phyloP scores from a whole-genome alignment of 2,113 vertebrate genomes.

The Leptobrachium ailaonicum region DNA sequence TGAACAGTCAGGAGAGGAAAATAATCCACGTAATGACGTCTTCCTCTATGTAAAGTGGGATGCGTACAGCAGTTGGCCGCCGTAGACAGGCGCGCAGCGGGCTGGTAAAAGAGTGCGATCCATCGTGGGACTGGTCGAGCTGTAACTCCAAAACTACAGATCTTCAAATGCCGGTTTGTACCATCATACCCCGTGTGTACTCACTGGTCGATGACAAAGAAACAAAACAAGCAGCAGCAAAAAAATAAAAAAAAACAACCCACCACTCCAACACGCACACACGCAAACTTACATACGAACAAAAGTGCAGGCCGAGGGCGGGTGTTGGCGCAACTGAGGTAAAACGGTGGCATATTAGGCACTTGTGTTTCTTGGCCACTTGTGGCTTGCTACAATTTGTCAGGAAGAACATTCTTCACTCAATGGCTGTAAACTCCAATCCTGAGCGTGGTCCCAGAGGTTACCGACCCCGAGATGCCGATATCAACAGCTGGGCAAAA shows the following conservation, averaged over 20 bases:
- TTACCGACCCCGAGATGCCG: conserved; percentile 21
- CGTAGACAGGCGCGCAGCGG: no score
- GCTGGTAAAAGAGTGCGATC: no score
- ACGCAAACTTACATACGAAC: neutral
- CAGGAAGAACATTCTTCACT: neutral
- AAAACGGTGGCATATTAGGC: conserved; percentile 2
- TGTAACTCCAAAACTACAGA: no score
- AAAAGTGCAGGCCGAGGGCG: conserved; percentile 35
- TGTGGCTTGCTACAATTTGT: conserved; percentile 24
- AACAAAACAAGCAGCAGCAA: neutral
- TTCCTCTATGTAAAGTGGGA: no score
- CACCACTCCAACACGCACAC: neutral
- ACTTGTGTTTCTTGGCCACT: conserved; percentile 31
- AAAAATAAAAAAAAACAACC: neutral
- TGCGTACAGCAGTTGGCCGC: no score
- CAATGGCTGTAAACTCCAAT: conserved; percentile 9
- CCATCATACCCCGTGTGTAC: conserved; percentile 30
- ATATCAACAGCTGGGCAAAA: conserved; percentile 7
- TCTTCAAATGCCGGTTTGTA: neutral
- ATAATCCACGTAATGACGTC: no score
- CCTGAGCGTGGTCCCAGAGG: conserved; percentile 12
- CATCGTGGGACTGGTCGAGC: no score
- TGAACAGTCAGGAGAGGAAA: no score
- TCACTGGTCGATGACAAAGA: neutral
- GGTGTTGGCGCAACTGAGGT: neutral